Evolutionary conservation across 2,113 vertebrate species (phyloP), one percentile per base, ranked within the genome.

Genomic region (Neoarius graeffei): DNA sequence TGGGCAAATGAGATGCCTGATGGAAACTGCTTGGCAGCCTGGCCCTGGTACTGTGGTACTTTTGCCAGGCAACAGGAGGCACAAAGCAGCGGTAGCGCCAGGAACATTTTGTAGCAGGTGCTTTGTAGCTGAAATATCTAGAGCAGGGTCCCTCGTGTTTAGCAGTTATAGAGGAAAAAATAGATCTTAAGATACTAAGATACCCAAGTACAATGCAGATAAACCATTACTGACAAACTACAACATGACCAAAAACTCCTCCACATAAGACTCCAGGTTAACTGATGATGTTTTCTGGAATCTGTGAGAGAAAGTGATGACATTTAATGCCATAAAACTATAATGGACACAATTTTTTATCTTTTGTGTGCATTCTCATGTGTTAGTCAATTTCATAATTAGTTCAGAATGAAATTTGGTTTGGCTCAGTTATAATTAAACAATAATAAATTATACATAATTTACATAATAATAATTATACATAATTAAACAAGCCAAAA

Each of bases 51-150:
- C 13, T 83, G 42, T 10, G 20, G 6, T 67, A 83, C 48, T 54
- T 83, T 84, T 84, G 82, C 62, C 82, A 84, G 82, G 7, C 17
- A 81, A 81, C 56, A 81, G 79, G 54, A 81, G 79, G 56, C 56
- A 81, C 79, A 59, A 81, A 30, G 56, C 17, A 42, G 79, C 2
- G 1, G 77, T 54, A 59, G 9, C 6, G 79, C 79, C 79, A 81
- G 79, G 79, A 81, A 60, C 79, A 81, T 81, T 81, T 81, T 81
- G 54, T 81, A 20, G 56, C 79, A 60, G 79, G 79, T 81, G 79
- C 79, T 35, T 81, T 59, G 56, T 19, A 35, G 79, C 27, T 81
- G 79, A 81, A 59, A 30, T 59, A 35, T 59, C 27, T 81, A 60
- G 27, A 60, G 27, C 56, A 11, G 56, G 56, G 17, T 81, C 56